Evolutionary conservation across 2,888 invertebrate genomes (phyloP), one percentile per base, ranked within the genome.

Genomic region (Arge pagana): DNA sequence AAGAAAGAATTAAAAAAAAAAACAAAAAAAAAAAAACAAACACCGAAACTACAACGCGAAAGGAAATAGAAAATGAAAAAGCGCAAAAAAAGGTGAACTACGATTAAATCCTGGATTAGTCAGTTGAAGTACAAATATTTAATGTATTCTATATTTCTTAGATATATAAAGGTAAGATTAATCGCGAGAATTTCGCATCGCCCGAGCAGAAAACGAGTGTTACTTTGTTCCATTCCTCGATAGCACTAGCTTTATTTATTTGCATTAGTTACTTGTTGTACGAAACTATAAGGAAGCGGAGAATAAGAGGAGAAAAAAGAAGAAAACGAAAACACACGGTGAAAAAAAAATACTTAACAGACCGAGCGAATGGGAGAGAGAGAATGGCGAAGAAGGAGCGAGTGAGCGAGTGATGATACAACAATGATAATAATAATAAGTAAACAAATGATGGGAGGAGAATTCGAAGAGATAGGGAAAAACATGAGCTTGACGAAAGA

Each of bases 51-150:
- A n/a, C n/a, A n/a, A n/a, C n/a, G n/a, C n/a, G n/a, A 55, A 43
- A 52, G 49, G 53, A 48, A 58, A 55, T 54, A 54, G 50, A 54
- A 61, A 61, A 54, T 58, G 59, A 60, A 54, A 40, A 51, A 26
- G 40, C 15, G 15, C 53, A 51, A 51, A 48, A 40, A 57, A 52
- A 57, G 55, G 59, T 60, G 59, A 57, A 58, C 65, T 63, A 63
- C 53, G 59, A 62, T 67, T 68, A 66, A 68, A 69, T 70, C 67
- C 83, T 85, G 83, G 82, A 85, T 85, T 87, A 87, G 87, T 87
- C 87, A 86, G 86, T 86, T 85, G 83, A 85, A 87, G 87, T 87
- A 87, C 87, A 87, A 87, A 87, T 85, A 85, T 85, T 86, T 84
- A 79, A 82, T 82, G 83, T 77, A 77, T 76, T 75, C 68, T 77